A percentile compares a stretch with the other conserved stretches of the same genome.
Conservation (phyloP, 2,888 invertebrate genomes). For the Aradus depressus region DNA sequence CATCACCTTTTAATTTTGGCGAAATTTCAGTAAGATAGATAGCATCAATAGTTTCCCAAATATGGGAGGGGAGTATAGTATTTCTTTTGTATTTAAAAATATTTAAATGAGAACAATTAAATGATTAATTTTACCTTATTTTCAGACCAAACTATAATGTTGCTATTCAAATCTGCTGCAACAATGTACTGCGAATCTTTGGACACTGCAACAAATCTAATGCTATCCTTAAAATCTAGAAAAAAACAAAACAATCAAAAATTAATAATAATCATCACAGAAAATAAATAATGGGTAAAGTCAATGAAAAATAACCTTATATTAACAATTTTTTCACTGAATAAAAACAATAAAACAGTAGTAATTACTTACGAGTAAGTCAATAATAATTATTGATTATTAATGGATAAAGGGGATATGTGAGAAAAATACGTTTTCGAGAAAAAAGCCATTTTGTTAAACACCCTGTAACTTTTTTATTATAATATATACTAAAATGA, state of each 20-base stretch:
- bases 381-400: too few relatives aligned
- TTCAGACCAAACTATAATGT: conserved; percentile 52
- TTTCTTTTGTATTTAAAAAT: too few relatives aligned
- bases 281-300: not conserved
- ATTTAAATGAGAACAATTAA: too few relatives aligned
- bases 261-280: conserved; percentile 24
- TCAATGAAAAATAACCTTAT: not conserved
- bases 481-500: too few relatives aligned
- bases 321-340: not conserved
- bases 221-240: conserved; percentile 48
- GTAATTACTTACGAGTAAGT: not conserved
- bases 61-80: too few relatives aligned
- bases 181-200: conserved; percentile 50
- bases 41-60: too few relatives aligned
- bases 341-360: not conserved
- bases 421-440: too few relatives aligned
- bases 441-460: too few relatives aligned
- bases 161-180: conserved; percentile 52
- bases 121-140: conserved; percentile 33
- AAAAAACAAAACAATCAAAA: conserved; percentile 18
- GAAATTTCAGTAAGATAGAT: too few relatives aligned
- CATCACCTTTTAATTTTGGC: too few relatives aligned
- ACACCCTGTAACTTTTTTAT: too few relatives aligned
- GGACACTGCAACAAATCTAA: conserved; percentile 44
- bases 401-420: too few relatives aligned